phyloP scores from a whole-genome alignment of 2,113 vertebrate species.

The Centropristis striata region DNA sequence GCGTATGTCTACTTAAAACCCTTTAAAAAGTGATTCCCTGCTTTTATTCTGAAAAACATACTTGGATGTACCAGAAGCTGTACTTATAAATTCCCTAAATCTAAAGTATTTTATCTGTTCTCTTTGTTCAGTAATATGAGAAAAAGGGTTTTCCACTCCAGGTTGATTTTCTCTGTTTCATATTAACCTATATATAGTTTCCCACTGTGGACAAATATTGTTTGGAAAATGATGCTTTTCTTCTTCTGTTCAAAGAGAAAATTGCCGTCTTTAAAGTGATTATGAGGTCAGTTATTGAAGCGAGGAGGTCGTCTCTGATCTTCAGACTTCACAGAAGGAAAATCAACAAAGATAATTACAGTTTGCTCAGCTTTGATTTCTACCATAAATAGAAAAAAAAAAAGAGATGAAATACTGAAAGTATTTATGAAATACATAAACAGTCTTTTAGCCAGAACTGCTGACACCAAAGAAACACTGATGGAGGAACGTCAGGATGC shows the following conservation, averaged over 20 bases:
- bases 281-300: constrained; percentile 4
- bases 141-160: too few species aligned
- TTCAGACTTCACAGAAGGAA: constrained; percentile 11
- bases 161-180: too few species aligned
- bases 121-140: too few species aligned
- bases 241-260: background rate
- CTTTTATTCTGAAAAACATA: too few species aligned
- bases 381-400: background rate
- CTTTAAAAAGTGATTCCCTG: background rate
- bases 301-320: background rate
- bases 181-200: too few species aligned
- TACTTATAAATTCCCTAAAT: too few species aligned
- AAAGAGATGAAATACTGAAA: background rate
- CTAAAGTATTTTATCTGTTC: too few species aligned
- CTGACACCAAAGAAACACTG: background rate
- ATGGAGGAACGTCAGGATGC: background rate
- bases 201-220: background rate
- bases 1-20: background rate
- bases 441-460: background rate
- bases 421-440: background rate
- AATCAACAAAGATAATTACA: background rate
- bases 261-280: background rate
- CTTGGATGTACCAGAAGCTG: background rate
- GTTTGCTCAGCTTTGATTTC: background rate
- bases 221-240: background rate